Evolutionary conservation across 2,113 vertebrate species (phyloP), one percentile per base, ranked within the genome.

Genomic region (Osmerus mordax): DNA sequence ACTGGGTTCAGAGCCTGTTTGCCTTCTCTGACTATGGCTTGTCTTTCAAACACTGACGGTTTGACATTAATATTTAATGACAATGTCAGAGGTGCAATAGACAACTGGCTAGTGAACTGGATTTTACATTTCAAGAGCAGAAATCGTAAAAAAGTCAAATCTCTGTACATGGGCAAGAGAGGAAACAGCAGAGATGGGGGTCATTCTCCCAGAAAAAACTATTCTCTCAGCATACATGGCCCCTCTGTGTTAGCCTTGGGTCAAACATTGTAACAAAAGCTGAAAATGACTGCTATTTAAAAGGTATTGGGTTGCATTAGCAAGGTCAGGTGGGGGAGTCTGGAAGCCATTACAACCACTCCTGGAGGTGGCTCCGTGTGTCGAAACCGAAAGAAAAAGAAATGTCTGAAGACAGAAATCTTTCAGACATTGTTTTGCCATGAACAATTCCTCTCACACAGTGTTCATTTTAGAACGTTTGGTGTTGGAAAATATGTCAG

Each of bases 11-110:
- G 72, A 7, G 58, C 74, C 77, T 71, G 76, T 75, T 86, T 72
- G 77, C 84, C 65, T 62, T 79, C 86, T 81, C 79, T 68, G 29
- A 32, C 2, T 36, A 73, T 69, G 72, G 84, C 85, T 82, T 54
- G 80, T 83, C 84, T 87, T 85, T 82, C 70, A 82, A 75, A 83
- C 79, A 87, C 77, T 81, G 76, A 72, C 67, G 73, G 74, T 76
- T 76, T 15, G 0, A 14, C 75, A 86, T 89, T 79, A 88, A 89
- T 89, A 86, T 88, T 87, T 76, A 65, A 90, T 80, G 78, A 58
- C 18, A 41, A 73, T 83, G 73, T 83, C 84, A 83, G 79, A 12
- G 73, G 72, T 83, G 82, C 80, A 83, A 79, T 81, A 78, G 79
- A 76, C 62, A n/a, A 23, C 77, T 79, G 79, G 70, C 67, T 78